Conservation (phyloP, 2,888 invertebrate genomes). For the Xylota segnis region DNA sequence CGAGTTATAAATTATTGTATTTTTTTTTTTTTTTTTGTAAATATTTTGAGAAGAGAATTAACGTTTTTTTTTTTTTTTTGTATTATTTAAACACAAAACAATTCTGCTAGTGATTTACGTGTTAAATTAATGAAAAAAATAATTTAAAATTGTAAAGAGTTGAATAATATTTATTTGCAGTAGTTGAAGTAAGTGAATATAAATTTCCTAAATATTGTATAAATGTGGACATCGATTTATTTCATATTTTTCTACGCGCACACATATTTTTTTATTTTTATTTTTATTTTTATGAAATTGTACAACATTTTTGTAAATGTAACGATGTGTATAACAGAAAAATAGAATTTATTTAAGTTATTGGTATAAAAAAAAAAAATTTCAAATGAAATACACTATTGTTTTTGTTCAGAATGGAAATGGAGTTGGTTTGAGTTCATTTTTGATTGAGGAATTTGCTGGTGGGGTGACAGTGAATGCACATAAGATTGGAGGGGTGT, state of each 20-base stretch:
- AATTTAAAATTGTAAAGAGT: constrained; percentile 68
- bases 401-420: constrained; percentile 12
- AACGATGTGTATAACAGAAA: constrained; percentile 46
- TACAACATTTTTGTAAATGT: constrained; percentile 61
- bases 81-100: constrained; percentile 38
- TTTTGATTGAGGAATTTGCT: too few relatives aligned
- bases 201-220: constrained; percentile 33
- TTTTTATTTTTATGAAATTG: constrained; percentile 34
- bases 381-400: constrained; percentile 29
- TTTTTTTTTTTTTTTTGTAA: constrained; percentile 53
- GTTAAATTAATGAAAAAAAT: constrained; percentile 27
- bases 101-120: constrained; percentile 70
- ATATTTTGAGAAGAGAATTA: constrained; percentile 49
- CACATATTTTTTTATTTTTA: constrained; percentile 2
- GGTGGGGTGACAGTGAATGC: too few relatives aligned
- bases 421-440: not conserved
- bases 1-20: constrained; percentile 63
- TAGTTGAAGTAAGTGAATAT: constrained; percentile 57
- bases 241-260: constrained; percentile 4
- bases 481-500: too few relatives aligned
- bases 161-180: constrained; percentile 75
- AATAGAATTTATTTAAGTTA: constrained; percentile 55
- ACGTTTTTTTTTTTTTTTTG: constrained; percentile 34
- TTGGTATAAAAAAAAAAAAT: constrained; percentile 35
- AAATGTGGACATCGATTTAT: constrained; percentile 32